Percentiles rank a stretch among this genome's conserved stretches.
phyloP scores from a whole-genome alignment of 1,140 invertebrate species.

The Amphibalanus amphitrite region DNA sequence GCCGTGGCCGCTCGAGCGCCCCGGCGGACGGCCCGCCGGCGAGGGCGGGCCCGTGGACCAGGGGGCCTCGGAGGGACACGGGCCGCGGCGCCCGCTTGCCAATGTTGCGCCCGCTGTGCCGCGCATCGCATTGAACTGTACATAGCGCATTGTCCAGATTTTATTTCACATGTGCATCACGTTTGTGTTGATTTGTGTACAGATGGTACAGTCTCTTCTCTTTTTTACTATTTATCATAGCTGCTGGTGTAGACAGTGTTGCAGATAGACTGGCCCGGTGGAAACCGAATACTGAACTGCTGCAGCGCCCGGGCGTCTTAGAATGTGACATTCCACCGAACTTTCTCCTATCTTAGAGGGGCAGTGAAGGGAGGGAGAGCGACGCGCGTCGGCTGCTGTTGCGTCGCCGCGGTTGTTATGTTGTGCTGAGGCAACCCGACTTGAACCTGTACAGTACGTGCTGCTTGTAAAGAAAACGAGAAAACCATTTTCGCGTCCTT shows the following conservation, averaged over 20 bases:
- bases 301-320: neutral
- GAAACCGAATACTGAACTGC: neutral
- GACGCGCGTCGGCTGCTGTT: neutral
- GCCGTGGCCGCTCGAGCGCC: neutral
- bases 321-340: constrained; percentile 1
- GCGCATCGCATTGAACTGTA: neutral
- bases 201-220: neutral
- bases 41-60: neutral
- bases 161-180: neutral
- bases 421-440: neutral
- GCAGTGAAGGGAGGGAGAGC: neutral
- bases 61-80: neutral
- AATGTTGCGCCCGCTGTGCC: too few relatives aligned
- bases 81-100: neutral
- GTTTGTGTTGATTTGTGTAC: constrained; percentile 1
- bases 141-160: neutral
- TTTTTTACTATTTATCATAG: constrained; percentile 2
- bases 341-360: neutral
- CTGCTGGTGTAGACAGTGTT: neutral
- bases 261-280: too few relatives aligned
- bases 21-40: too few relatives aligned
- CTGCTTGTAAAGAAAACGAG: neutral
- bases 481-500: neutral
- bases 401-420: neutral
- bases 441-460: neutral